Evolutionary conservation across 2,888 invertebrate species (phyloP), one percentile per base, ranked within the genome.

Genomic region (Pandemis heparana): DNA sequence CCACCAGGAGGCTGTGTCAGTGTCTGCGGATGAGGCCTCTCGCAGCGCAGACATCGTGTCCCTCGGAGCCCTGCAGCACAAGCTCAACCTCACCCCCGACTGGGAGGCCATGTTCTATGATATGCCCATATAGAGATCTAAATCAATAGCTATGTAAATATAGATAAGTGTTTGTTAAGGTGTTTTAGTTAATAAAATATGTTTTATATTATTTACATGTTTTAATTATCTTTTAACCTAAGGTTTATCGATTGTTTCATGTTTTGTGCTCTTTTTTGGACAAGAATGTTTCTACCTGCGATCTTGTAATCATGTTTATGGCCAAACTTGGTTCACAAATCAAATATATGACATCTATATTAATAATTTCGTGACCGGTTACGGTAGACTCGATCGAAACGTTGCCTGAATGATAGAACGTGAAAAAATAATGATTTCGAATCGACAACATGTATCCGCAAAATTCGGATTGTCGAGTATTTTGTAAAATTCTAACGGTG

Each of bases 1-100:
- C 82, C 86, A 95, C 77, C 95, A 96, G 83, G 95, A 96, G 75
- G 91, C 95, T 5, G 94, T 96, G 79, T 96, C 96, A 0, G 89
- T 95, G 32, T 90, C 88, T 0, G 87, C 89, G 8, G 95, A 96
- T 80, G 90, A 92, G 0, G 83, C 89, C 5, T 93, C 95, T 6
- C 94, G 95, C 9, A 95, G 95, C 1, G 96, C 96, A 14, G 92
- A 89, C 80, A 89, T 96, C 79, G 91, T 95, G 0, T 92, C 95
- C 39, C 88, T 96, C 46, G 96, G 96, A 0, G 83, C 92, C 0
- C 85, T 96, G 43, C 92, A 94, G 76, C 95, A 95, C 79, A 96
- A 96, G 79, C 86, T 96, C 0, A 95, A 93, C 75, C 87, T 95
- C 5, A 92, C 95, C 0, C 96, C 96, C 0, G 94, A 95, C 78